Evolutionary conservation across 2,888 invertebrate species (phyloP).

Genomic region (Cloeon dipterum): DNA sequence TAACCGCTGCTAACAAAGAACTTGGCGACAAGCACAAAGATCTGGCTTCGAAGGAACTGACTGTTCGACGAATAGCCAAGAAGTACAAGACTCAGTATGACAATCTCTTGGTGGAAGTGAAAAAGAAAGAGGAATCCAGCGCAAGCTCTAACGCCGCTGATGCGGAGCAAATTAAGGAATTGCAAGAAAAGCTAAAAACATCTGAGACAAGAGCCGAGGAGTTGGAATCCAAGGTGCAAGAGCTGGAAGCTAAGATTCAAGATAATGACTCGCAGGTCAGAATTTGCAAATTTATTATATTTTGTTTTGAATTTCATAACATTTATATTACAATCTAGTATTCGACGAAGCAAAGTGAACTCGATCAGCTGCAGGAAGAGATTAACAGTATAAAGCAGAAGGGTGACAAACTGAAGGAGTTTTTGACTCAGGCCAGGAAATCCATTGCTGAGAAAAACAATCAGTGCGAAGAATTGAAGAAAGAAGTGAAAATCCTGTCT

Average conservation of each 20-base stretch:
- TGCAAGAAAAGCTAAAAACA: slow-evolving; percentile 21
- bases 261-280: not conserved
- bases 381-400: slow-evolving; percentile 30
- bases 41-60: too few relatives aligned
- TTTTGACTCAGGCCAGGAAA: slow-evolving; percentile 53
- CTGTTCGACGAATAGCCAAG: slow-evolving; percentile 60
- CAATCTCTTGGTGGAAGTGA: slow-evolving; percentile 42
- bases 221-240: slow-evolving; percentile 10
- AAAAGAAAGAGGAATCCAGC: slow-evolving; percentile 27
- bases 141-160: slow-evolving; percentile 19
- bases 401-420: slow-evolving; percentile 37
- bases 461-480: too few relatives aligned
- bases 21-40: not conserved
- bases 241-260: slow-evolving; percentile 1
- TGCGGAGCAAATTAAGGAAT: slow-evolving; percentile 14
- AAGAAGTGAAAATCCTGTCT: too few relatives aligned
- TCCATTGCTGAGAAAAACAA: not conserved
- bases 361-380: slow-evolving; percentile 38
- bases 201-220: slow-evolving; percentile 21
- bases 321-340: slow-evolving; percentile 4
- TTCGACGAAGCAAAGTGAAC: slow-evolving; percentile 24
- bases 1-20: not conserved
- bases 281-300: not conserved
- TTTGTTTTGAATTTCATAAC: too few relatives aligned
- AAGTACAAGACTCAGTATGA: slow-evolving; percentile 76